Base-by-base conservation (phyloP, 2,797 vertebrate species). In the Pseudomugil gertrudae region DNA sequence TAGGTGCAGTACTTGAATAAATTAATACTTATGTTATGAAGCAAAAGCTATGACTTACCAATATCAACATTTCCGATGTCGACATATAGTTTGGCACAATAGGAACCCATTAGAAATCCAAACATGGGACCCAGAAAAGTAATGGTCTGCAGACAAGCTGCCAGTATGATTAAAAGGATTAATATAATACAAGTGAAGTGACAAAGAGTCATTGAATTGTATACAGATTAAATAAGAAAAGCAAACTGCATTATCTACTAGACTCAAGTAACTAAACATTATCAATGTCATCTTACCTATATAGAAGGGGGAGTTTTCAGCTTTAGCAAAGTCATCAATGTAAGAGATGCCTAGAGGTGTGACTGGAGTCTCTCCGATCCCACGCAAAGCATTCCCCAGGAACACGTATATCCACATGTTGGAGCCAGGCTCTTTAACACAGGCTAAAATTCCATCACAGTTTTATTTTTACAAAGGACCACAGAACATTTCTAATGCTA, bases 301-400 rank as follows among this genome's bases (percentile, higher is more conserved):
- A n/a, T 98, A 98, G 72, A 99, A 94, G 10, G 96, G 95, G 6
- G 95, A 94, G 76, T 97, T 96, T 83, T 98, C 95, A 13, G 94
- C 90, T 87, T 91, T 95, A 7, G 96, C 93, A 78, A 95, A 98
- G 76, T 98, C 97, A 54, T 99, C 98, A 11, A 99, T 92, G 33
- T 98, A 99, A 19, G 97, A 96, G 87, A 99, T 95, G 38, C 97
- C 97, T 68, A 99, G 73, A 0, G 97, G 97, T 9, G 94, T 93
- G 80, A 98, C 88, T 0, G 97, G 97, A 6, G 96, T 96, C 83
- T 99, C 97, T 59, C 98, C 98, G n/a, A 99, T 93, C 19, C 97
- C 97, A 63, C 97, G 94, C 58, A 99, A 81, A 48, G 95, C 72
- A 24, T 98, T 99, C 48, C 97, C 97, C 78, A 97, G 73, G 27